Evolutionary conservation across 2,113 vertebrate genomes (phyloP).

Genomic region (Rhineura floridana): DNA sequence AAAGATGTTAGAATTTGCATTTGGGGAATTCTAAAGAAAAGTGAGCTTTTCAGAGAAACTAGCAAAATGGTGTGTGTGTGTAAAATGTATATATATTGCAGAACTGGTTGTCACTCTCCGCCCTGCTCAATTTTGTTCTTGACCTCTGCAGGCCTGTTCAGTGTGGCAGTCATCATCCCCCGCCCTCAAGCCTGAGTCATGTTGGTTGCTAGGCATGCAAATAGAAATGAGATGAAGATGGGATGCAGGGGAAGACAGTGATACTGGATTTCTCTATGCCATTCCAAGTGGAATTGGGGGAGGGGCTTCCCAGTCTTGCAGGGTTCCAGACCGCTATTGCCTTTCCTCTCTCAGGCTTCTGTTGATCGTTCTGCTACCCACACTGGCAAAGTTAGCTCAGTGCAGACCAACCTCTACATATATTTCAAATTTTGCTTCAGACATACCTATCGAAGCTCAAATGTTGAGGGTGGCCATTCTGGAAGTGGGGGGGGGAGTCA

Average conservation of each 20-base stretch:
- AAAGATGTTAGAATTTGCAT: background rate
- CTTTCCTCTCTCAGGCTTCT: background rate
- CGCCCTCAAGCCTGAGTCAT: background rate
- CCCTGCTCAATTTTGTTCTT: background rate
- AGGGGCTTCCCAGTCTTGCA: background rate
- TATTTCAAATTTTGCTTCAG: background rate
- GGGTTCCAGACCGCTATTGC: background rate
- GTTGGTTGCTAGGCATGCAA: background rate
- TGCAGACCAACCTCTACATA: background rate
- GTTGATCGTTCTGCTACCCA: background rate
- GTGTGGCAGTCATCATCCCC: background rate
- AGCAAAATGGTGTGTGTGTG: background rate
- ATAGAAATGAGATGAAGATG: background rate
- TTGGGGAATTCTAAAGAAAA: background rate
- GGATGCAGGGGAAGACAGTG: background rate
- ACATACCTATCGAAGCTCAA: background rate
- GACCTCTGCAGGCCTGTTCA: background rate
- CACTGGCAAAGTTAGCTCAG: background rate
- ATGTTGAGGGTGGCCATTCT: background rate
- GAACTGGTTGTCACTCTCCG: background rate
- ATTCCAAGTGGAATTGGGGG: background rate
- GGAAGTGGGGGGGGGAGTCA: too few species aligned
- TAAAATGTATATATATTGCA: background rate
- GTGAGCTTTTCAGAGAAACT: background rate
- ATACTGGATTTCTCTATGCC: too few species aligned